phyloP scores from a whole-genome alignment of 2,113 vertebrate genomes.

The Hyperopisus bebe region DNA sequence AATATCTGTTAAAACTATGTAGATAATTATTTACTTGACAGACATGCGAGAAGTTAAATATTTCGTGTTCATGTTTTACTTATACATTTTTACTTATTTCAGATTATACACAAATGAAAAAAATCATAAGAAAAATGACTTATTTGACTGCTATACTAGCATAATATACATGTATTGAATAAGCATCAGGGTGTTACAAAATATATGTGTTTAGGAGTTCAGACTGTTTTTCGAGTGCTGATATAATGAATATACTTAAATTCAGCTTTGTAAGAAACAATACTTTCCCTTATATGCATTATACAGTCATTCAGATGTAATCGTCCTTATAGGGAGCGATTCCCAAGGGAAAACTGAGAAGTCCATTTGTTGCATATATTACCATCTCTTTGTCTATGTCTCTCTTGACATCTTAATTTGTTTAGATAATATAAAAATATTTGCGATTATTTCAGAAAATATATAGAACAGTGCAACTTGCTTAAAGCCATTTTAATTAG shows the following conservation, averaged over 20 bases:
- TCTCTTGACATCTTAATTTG: neutral
- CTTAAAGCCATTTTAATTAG: neutral
- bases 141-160: neutral
- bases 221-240: neutral
- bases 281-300: neutral
- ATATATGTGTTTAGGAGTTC: neutral
- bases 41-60: neutral
- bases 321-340: neutral
- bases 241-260: neutral
- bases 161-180: neutral
- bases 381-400: neutral
- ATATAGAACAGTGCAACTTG: neutral
- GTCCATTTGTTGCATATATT: slow-evolving; percentile 1
- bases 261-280: neutral
- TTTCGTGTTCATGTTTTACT: neutral
- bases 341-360: neutral
- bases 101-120: neutral
- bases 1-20: neutral
- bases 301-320: neutral
- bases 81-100: neutral
- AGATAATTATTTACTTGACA: neutral
- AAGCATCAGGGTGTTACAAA: neutral
- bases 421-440: neutral
- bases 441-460: neutral
- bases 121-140: neutral